Evolutionary conservation across 1,140 invertebrate genomes (phyloP), one percentile per base, ranked within the genome.

Genomic region (Ceratina calcarata): DNA sequence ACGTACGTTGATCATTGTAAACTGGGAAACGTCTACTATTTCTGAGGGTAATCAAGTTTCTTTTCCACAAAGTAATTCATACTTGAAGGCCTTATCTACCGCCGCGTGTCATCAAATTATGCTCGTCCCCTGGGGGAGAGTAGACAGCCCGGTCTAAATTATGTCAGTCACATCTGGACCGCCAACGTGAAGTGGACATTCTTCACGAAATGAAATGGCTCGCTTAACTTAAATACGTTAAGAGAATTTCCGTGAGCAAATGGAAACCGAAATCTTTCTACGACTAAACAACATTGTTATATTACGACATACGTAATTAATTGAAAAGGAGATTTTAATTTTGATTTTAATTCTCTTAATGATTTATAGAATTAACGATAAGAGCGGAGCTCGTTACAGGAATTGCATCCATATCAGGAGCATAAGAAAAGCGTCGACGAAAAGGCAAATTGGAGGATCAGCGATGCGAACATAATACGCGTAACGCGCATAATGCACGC

Each of bases 401-500:
- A 51, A 24, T 27, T n/a, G n/a, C 66, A 18, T 4, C 12, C 45
- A 4, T 7, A 24, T 60, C 15, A 37, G 45, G 13, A 3, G 18
- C n/a, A 12, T 18, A 1, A 18, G 16, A 37, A 18, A 45, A 67
- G 18, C 13, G n/a, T 65, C 20, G 70, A 22, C 22, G 62, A 73
- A 53, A 32, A 66, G 45, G 62, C 53, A 74, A 74, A 79, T 79
- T 32, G 32, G 78, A 66, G 18, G 37, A 60, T 74, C 70, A 58
- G 51, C 27, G 20, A 66, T 45, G 58, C 82, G 76, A 60, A 58
- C 13, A 57, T 80, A 68, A 80, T 74, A 76, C 37, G 49, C 55
- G 65, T 71, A 49, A 27, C 66, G 64, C 71, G 83, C n/a, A 71
- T 72, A 84, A 83, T 76, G 77, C 77, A 64, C 62, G 32, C 71